These are phyloP conservation scores for Sorex fumeus DNA, from an alignment of 2,113 vertebrate species.

Conservation along the genomic window DNA sequence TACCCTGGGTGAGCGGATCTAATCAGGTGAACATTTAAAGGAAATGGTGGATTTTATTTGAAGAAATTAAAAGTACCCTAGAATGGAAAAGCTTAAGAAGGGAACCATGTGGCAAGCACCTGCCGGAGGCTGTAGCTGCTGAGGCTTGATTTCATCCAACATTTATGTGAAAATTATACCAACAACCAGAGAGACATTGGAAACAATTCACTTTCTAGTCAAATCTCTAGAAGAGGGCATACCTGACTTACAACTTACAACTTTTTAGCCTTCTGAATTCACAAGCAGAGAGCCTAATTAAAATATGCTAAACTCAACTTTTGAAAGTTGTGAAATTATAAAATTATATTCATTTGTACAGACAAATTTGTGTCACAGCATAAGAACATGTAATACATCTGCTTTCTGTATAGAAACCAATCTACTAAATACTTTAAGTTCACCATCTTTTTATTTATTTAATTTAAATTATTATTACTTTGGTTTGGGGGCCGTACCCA, in stretches of 20 bases:
- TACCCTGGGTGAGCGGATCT: not conserved
- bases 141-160: not conserved
- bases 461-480: too few species aligned
- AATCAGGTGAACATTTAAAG: not conserved
- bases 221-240: not conserved
- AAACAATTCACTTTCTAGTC: not conserved
- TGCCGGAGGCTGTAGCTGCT: not conserved
- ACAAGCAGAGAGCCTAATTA: not conserved
- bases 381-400: conserved; percentile 40
- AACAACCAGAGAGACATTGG: not conserved
- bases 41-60: not conserved
- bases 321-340: conserved; percentile 3
- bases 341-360: not conserved
- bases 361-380: not conserved
- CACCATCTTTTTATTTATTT: not conserved
- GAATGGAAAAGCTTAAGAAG: not conserved
- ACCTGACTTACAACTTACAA: not conserved
- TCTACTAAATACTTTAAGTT: not conserved
- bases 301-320: not conserved
- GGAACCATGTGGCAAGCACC: not conserved
- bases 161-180: not conserved
- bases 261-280: not conserved
- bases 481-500: too few species aligned
- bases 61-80: conserved; percentile 2
- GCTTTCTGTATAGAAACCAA: not conserved